Evolutionary conservation across 2,888 invertebrate genomes (phyloP), one percentile per base, ranked within the genome.

Genomic region (Lacanobia wlatinum): DNA sequence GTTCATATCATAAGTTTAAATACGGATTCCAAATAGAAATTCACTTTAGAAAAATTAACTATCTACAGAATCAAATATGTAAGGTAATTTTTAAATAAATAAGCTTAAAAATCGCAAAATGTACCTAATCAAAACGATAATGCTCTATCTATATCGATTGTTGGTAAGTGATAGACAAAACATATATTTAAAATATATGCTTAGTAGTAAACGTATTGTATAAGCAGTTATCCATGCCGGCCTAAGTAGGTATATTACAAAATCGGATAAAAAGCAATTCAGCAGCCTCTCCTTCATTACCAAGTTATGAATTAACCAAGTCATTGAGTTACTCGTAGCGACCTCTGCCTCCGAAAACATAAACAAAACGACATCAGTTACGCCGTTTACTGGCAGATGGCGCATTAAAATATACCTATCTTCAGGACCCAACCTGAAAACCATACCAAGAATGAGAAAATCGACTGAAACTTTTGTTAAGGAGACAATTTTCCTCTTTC

Each of bases 371-470:
- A 21, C 53, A 60, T 71, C 12, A 60, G 70, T 78, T 64, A 40
- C 61, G n/a, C 16, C 43, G 48, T 40, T 38, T 56, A 50, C 70
- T 28, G 56, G n/a, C 46, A 84, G 84, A 84, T 84, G 84, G 84
- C 82, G 82, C 67, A 55, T 52, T 56, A 14, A 58, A 66, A 67
- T 43, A 38, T 55, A 53, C 23, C 21, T 60, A 55, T 34, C 28
- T 50, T 58, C 43, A 38, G 46, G 62, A 53, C 46, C 10, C 7
- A 46, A 21, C 21, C 16, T 40, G 28, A 56, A 55, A 67, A 67
- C 21, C 34, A 12, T 7, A 40, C 18, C 21, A 52, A 5, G 34
- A 58, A 18, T 61, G 14, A n/a, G 8, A 46, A 60, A 69, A 70
- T 70, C 18, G 2, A 43, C 21, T 38, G 23, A 61, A 60, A 50